Evolutionary conservation across 1,140 invertebrate species (phyloP).

Genomic region (Archivesica marissinica): DNA sequence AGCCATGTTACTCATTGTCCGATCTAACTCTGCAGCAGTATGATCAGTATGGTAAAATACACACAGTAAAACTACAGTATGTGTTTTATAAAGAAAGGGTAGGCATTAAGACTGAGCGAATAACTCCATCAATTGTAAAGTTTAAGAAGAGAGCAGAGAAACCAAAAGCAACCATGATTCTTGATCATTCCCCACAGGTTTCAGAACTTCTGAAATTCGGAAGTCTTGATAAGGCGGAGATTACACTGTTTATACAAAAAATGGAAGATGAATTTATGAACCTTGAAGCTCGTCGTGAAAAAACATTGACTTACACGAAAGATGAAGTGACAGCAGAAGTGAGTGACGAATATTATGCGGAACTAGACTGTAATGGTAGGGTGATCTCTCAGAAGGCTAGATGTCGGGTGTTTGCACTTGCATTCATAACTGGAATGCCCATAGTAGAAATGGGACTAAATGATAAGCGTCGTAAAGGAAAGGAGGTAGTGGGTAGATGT

Average conservation of each 20-base stretch:
- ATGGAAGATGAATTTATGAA: conserved; percentile 91
- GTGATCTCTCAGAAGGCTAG: conserved; percentile 97
- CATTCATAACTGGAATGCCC: conserved; percentile 91
- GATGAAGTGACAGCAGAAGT: conserved; percentile 98
- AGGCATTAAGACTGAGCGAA: conserved; percentile 97
- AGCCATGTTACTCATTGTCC: conserved; percentile 93
- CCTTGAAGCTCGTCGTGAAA: conserved; percentile 79
- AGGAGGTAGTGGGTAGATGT: conserved; percentile 99
- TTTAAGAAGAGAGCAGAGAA: conserved; percentile 71
- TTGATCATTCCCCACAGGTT: conserved; percentile 98
- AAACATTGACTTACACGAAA: conserved; percentile 96
- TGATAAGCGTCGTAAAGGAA: conserved; percentile 97
- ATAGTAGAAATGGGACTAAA: conserved; percentile 98
- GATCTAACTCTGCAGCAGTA: conserved; percentile 96
- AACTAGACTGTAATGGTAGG: conserved; percentile 90
- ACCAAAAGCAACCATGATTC: conserved; percentile 87
- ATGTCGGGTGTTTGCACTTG: conserved; percentile 97
- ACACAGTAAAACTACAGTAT: conserved; percentile 99
- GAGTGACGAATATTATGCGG: conserved; percentile 98
- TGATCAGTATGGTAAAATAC: conserved; percentile 99
- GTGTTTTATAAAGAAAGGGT: conserved; percentile 99
- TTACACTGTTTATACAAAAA: conserved; percentile 94
- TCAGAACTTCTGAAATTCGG: conserved; percentile 99
- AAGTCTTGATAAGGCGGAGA: conserved; percentile 93
- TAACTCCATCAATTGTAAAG: conserved; percentile 84